Conservation (phyloP, 2,797 vertebrate genomes). For the Clarias laeviceps region DNA sequence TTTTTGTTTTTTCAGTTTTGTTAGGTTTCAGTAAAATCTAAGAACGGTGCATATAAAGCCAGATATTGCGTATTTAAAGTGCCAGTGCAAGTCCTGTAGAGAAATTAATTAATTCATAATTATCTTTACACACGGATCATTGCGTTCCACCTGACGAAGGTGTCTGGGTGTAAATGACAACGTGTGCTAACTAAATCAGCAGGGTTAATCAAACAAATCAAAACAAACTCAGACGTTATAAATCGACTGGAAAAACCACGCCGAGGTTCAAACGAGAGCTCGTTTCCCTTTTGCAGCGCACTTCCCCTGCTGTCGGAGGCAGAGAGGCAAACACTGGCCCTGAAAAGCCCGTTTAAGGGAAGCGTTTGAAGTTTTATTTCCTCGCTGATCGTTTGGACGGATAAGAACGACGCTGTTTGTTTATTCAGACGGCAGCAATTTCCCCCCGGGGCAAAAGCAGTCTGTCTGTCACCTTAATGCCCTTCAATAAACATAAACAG, state of each 20-base stretch:
- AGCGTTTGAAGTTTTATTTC: slow-evolving; percentile 61
- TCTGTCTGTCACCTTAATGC: slow-evolving; percentile 38
- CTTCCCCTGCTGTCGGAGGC: slow-evolving; percentile 38
- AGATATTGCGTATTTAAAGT: neutral
- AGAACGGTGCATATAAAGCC: neutral
- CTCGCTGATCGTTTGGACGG: slow-evolving; percentile 60
- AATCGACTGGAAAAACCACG: slow-evolving; percentile 40
- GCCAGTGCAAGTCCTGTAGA: neutral
- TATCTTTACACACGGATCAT: neutral
- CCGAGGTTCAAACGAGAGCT: slow-evolving; percentile 20
- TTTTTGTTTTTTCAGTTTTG: too few relatives aligned
- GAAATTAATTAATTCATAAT: neutral
- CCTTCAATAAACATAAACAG: slow-evolving; percentile 24
- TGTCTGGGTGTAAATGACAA: neutral
- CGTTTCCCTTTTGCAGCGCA: slow-evolving; percentile 36
- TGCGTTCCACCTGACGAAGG: neutral
- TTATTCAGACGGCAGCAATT: slow-evolving; percentile 71
- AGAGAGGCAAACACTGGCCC: slow-evolving; percentile 41
- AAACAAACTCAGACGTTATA: slow-evolving; percentile 46
- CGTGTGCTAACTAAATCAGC: slow-evolving; percentile 5
- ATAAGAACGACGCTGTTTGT: slow-evolving; percentile 70
- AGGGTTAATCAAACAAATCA: slow-evolving; percentile 18
- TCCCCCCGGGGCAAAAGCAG: slow-evolving; percentile 51
- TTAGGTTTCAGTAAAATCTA: too few relatives aligned
- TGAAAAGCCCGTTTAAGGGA: slow-evolving; percentile 37